phyloP scores from a whole-genome alignment of 2,797 vertebrate genomes.

The Brachymystax lenok region DNA sequence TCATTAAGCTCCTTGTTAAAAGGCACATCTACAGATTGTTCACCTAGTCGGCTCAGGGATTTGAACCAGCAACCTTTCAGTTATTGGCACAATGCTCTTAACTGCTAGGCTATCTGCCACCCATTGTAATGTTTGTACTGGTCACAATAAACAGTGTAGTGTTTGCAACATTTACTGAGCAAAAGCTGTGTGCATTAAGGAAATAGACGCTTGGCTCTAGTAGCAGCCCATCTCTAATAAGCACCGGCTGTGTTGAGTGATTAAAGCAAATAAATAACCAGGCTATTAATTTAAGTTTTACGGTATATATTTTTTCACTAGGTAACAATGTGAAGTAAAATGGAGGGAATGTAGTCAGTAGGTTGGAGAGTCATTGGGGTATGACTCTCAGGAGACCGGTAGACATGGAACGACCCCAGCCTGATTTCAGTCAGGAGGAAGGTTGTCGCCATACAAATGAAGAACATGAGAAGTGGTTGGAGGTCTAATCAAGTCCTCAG shows the following conservation, averaged over 20 bases:
- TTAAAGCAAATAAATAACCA: background rate
- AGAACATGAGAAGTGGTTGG: slow-evolving; percentile 82
- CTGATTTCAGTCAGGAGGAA: slow-evolving; percentile 53
- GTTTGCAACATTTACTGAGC: no score
- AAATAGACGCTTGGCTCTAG: no score
- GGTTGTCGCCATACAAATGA: slow-evolving; percentile 81
- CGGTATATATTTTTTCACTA: background rate
- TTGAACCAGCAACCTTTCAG: no score
- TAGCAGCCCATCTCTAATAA: no score
- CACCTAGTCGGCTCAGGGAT: no score
- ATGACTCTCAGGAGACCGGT: slow-evolving; percentile 71
- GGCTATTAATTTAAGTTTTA: background rate
- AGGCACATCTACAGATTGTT: no score
- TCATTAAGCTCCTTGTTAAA: no score
- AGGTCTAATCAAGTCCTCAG: slow-evolving; percentile 81
- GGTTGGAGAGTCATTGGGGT: slow-evolving; percentile 59
- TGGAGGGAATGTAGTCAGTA: slow-evolving; percentile 67
- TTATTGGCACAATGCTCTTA: no score
- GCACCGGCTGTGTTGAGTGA: background rate
- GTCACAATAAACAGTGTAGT: no score
- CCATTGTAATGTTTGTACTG: no score
- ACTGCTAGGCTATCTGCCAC: no score
- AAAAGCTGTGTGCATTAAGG: no score
- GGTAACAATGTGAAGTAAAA: slow-evolving; percentile 10
- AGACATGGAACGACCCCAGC: slow-evolving; percentile 64